These are phyloP conservation scores for Heliconius congener DNA, from an alignment of 1,140 invertebrate genomes.

Conservation along the genomic window DNA sequence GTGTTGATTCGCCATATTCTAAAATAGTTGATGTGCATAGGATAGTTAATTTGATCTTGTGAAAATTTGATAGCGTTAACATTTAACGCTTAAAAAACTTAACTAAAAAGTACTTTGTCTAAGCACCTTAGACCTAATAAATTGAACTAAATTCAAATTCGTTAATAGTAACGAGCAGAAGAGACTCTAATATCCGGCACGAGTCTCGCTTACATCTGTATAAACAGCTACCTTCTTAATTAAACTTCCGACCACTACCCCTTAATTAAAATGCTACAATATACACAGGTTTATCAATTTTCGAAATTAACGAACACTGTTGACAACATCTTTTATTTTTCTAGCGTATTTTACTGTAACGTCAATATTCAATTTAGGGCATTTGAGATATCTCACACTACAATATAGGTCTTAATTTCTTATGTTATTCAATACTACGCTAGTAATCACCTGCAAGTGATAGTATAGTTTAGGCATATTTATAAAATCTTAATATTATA, in stretches of 20 bases:
- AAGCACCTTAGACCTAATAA: not conserved
- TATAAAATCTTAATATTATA: too few relatives aligned
- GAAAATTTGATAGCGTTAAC: too few relatives aligned
- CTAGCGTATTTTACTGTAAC: not conserved
- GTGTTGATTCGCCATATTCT: not conserved
- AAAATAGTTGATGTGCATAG: not conserved
- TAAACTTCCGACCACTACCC: constrained; percentile 37
- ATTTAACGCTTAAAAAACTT: not conserved
- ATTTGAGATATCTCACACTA: not conserved
- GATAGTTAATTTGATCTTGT: too few relatives aligned
- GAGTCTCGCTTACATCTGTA: constrained; percentile 29
- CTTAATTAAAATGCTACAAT: constrained; percentile 17
- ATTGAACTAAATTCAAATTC: not conserved
- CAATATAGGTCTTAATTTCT: too few relatives aligned
- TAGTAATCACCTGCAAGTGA: too few relatives aligned
- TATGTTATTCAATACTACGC: too few relatives aligned
- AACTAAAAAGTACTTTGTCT: not conserved
- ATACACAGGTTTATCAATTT: constrained; percentile 10
- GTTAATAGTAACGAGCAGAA: not conserved
- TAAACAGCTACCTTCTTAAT: constrained; percentile 36
- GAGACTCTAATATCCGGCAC: constrained; percentile 23
- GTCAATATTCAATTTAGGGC: not conserved
- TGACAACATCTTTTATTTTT: not conserved
- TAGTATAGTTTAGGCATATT: too few relatives aligned
- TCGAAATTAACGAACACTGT: not conserved